phyloP scores from a whole-genome alignment of 2,888 invertebrate species.

The Metallyticus violacea region DNA sequence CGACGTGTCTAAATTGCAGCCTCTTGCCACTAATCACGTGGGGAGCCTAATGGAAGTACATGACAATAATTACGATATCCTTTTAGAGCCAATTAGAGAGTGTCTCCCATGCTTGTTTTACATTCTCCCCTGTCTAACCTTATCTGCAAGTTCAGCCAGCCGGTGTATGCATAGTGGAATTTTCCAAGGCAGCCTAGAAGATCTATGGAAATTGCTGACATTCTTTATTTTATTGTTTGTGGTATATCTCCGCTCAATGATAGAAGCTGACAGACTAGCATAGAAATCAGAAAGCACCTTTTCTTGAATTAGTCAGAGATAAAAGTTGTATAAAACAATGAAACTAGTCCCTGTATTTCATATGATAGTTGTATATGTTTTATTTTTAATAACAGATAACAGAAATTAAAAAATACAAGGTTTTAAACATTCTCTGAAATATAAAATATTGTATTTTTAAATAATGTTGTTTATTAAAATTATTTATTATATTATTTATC shows the following conservation, averaged over 20 bases:
- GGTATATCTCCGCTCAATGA: not conserved
- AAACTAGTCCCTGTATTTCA: no score
- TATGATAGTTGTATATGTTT: no score
- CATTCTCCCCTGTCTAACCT: not conserved
- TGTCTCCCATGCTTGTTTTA: not conserved
- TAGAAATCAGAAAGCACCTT: not conserved
- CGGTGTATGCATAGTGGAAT: not conserved
- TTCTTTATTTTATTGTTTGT: not conserved
- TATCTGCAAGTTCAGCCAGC: not conserved
- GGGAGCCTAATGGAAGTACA: not conserved
- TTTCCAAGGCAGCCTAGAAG: not conserved
- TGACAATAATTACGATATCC: not conserved
- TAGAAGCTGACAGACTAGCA: not conserved
- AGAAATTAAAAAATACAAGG: no score
- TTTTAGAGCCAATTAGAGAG: not conserved
- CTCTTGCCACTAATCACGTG: not conserved
- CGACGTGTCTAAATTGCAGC: not conserved
- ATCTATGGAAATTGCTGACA: not conserved
- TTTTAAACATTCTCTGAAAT: no score
- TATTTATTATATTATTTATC: no score
- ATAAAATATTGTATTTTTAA: no score
- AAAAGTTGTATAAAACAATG: no score
- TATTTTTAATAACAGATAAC: no score
- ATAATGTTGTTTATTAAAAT: no score
- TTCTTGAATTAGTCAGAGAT: no score